Percentiles rank a stretch among this genome's conserved stretches.
phyloP scores from a whole-genome alignment of 2,113 vertebrate genomes.

The Typhlomys cinereus region DNA sequence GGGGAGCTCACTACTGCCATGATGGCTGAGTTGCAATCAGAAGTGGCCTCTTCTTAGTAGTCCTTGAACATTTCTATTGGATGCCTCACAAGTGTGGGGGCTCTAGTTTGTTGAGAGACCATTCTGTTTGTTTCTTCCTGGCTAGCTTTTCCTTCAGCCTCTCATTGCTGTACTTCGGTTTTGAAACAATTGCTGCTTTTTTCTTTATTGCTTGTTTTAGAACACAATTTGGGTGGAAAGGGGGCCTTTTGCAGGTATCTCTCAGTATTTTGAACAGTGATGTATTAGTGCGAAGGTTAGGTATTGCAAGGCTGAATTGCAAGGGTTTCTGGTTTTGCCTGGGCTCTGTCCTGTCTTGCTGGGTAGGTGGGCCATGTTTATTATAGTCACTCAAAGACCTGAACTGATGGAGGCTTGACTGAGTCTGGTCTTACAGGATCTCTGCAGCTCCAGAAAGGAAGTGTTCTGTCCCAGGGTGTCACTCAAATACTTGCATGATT shows the following conservation, averaged over 20 bases:
- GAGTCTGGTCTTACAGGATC: not conserved
- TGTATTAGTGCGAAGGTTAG: not conserved
- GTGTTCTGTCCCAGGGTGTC: not conserved
- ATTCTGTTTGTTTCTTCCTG: not conserved
- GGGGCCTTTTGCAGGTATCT: not conserved
- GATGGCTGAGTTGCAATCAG: not conserved
- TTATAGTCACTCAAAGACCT: not conserved
- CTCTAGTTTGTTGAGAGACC: not conserved
- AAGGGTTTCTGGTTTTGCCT: not conserved
- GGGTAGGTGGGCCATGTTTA: not conserved
- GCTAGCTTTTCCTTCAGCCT: not conserved
- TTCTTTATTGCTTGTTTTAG: not conserved
- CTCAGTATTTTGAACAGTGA: not conserved
- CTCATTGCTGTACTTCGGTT: not conserved
- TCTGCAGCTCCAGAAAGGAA: not conserved
- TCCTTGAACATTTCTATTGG: not conserved
- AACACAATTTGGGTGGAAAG: rapidly evolving
- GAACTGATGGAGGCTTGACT: not conserved
- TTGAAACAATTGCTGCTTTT: conserved; percentile 9
- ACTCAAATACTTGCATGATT: not conserved
- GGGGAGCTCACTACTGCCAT: not conserved
- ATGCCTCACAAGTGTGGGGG: not conserved
- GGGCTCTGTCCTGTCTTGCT: not conserved
- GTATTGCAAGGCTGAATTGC: not conserved
- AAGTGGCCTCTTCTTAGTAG: not conserved